A percentile compares a stretch with the other conserved stretches of the same genome.
Conservation (phyloP, 1,140 invertebrate genomes). For the Pantala flavescens region DNA sequence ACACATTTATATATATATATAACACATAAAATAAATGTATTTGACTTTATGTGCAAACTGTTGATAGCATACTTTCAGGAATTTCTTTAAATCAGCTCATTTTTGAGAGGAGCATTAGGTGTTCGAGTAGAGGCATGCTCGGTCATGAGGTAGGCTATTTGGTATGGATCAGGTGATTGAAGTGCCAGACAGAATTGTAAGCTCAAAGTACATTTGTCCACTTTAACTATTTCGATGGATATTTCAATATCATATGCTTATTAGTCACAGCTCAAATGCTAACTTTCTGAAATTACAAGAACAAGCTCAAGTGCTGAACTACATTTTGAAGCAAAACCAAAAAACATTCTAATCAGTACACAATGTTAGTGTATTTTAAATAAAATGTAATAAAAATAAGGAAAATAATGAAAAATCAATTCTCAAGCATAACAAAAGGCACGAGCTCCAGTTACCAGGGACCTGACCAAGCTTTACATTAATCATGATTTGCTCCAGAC, state of each 20-base stretch:
- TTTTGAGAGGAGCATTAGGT: conserved; percentile 13
- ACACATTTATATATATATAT: too few relatives aligned
- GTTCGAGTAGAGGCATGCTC: conserved; percentile 14
- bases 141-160: neutral
- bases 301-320: conserved; percentile 14
- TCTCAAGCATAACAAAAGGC: conserved; percentile 13
- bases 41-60: too few relatives aligned
- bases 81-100: conserved; percentile 13
- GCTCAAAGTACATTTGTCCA: neutral
- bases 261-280: conserved; percentile 1
- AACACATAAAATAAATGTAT: too few relatives aligned
- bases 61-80: neutral
- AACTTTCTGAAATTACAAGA: conserved; percentile 14
- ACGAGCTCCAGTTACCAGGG: conserved; percentile 19
- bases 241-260: neutral
- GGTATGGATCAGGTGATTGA: conserved; percentile 14
- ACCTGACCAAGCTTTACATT: conserved; percentile 17
- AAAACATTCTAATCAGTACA: conserved; percentile 15
- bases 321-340: conserved; percentile 13
- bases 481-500: conserved; percentile 1
- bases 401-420: conserved; percentile 12
- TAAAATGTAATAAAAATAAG: conserved; percentile 11
- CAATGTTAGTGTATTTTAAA: conserved; percentile 9
- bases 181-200: conserved; percentile 14
- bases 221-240: neutral